Conservation (phyloP, 1,140 invertebrate species). For the Asbolus verrucosus region DNA sequence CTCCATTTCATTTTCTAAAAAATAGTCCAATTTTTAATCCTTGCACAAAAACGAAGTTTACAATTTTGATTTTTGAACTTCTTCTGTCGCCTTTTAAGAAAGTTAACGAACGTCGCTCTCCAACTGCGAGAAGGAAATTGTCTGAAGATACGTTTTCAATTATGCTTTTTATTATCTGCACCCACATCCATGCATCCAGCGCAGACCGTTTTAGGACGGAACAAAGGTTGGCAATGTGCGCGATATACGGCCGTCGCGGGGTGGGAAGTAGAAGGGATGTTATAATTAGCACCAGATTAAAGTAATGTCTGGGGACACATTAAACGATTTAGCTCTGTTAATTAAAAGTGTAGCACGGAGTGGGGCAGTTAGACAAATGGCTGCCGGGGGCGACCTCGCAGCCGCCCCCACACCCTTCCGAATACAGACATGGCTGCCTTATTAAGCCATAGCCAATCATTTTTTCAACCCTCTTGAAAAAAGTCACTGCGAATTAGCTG, state of each 20-base stretch:
- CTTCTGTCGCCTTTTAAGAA: no score
- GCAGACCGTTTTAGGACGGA: conserved; percentile 26
- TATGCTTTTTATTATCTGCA: no score
- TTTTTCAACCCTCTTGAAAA: conserved; percentile 13
- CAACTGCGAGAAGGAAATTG: no score
- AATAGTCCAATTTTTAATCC: no score
- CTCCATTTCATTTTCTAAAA: no score
- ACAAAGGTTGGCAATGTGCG: conserved; percentile 29
- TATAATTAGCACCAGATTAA: conserved; percentile 68
- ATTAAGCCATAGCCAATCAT: conserved; percentile 35
- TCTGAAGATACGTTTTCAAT: no score
- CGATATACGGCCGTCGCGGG: conserved; percentile 44
- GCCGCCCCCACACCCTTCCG: conserved; percentile 14
- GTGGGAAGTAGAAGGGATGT: conserved; percentile 59
- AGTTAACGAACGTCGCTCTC: no score
- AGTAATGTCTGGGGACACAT: conserved; percentile 67
- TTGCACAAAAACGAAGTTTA: no score
- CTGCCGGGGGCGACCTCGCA: conserved; percentile 55
- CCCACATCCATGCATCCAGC: neutral
- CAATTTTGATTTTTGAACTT: no score
- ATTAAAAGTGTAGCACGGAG: conserved; percentile 66
- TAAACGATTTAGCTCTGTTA: conserved; percentile 67
- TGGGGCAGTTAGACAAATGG: conserved; percentile 62
- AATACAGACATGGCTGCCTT: conserved; percentile 26
- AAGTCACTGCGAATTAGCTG: no score